Evolutionary conservation across 2,113 vertebrate genomes (phyloP).

Genomic region (Stigmatopora nigra): DNA sequence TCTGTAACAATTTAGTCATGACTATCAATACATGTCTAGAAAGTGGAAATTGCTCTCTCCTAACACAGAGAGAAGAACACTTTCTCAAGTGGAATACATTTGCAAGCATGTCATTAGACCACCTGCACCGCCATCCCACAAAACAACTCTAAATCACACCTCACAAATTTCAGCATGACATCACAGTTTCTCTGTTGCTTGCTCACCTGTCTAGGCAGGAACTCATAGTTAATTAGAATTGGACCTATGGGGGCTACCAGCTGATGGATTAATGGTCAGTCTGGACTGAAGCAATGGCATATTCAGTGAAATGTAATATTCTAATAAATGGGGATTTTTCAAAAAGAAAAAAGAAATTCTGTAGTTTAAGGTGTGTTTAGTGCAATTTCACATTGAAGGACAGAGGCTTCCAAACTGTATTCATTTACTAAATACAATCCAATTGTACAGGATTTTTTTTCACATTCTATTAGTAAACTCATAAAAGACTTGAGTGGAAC

Average conservation of each 20-base stretch:
- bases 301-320: slow-evolving; percentile 15
- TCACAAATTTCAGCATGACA: slow-evolving; percentile 30
- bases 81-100: background rate
- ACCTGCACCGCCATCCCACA: background rate
- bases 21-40: background rate
- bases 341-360: slow-evolving; percentile 8
- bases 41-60: background rate
- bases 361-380: slow-evolving; percentile 18
- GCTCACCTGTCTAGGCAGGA: slow-evolving; percentile 38
- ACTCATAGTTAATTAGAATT: slow-evolving; percentile 37
- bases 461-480: background rate
- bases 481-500: background rate
- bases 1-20: slow-evolving; percentile 26
- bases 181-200: slow-evolving; percentile 34
- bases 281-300: slow-evolving; percentile 18
- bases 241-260: slow-evolving; percentile 17
- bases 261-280: slow-evolving; percentile 29
- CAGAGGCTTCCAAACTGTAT: no score
- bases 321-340: slow-evolving; percentile 15
- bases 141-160: slow-evolving; percentile 40
- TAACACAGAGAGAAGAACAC: background rate
- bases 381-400: no score
- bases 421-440: background rate
- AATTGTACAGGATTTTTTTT: background rate
- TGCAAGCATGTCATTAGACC: slow-evolving; percentile 25